phyloP scores from a whole-genome alignment of 1,140 invertebrate genomes.

The Habropoda laboriosa region DNA sequence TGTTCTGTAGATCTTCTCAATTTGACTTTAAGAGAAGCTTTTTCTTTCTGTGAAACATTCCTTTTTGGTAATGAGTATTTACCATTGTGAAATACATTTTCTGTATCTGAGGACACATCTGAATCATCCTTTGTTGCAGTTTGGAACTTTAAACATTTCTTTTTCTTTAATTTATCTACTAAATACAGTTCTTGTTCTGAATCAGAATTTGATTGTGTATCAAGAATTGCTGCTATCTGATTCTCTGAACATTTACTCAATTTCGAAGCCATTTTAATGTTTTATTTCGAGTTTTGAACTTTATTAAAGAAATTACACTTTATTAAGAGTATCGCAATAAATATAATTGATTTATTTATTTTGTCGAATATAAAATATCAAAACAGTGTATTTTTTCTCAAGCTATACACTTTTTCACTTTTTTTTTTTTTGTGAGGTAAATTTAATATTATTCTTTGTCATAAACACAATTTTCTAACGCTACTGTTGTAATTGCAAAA shows the following conservation, averaged over 20 bases:
- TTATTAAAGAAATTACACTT: not conserved
- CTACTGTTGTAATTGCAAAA: not conserved
- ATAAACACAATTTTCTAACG: not conserved
- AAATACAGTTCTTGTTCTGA: not conserved
- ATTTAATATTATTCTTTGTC: not conserved
- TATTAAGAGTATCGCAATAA: too few relatives aligned
- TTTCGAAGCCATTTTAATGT: conserved; percentile 37
- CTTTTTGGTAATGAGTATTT: conserved; percentile 5
- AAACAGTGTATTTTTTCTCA: not conserved
- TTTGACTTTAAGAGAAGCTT: conserved; percentile 53
- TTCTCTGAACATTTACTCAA: conserved; percentile 45
- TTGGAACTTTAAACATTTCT: not conserved
- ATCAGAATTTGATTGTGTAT: conserved; percentile 38
- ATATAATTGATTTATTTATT: not conserved
- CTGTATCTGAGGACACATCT: not conserved
- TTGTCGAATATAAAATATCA: not conserved
- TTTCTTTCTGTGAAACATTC: not conserved
- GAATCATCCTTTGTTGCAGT: not conserved
- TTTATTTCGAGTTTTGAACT: not conserved
- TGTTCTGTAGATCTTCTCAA: conserved; percentile 66
- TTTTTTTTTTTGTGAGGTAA: too few relatives aligned
- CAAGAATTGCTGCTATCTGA: conserved; percentile 52
- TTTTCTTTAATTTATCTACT: not conserved
- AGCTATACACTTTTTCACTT: not conserved
- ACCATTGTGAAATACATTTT: conserved; percentile 4